Evolutionary conservation across 2,113 vertebrate species (phyloP).

Genomic region (Solenodon paradoxus): DNA sequence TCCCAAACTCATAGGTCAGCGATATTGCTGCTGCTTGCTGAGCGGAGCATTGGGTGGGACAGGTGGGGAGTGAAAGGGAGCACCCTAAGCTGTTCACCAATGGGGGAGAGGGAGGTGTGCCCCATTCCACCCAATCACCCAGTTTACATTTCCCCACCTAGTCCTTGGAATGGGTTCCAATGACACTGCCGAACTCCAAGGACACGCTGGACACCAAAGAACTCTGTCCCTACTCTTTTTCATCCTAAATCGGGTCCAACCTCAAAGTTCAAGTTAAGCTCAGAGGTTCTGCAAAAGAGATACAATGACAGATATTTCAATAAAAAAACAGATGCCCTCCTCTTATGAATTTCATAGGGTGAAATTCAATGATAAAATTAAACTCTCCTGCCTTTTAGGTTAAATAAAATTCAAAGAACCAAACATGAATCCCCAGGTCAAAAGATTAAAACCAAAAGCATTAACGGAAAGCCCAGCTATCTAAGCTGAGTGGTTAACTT

Average conservation of each 20-base stretch:
- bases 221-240: neutral
- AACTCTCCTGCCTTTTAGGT: neutral
- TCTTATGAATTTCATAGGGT: neutral
- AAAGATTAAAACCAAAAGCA: neutral
- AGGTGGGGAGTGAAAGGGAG: neutral
- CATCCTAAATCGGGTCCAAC: neutral
- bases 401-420: slow-evolving; percentile 32
- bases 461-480: neutral
- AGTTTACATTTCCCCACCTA: no score
- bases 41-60: neutral
- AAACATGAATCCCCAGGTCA: neutral
- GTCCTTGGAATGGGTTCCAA: neutral
- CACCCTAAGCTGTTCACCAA: neutral
- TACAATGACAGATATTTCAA: neutral
- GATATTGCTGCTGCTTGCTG: neutral
- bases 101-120: neutral
- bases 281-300: neutral
- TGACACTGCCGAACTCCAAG: neutral
- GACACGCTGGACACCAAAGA: neutral
- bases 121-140: neutral
- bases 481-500: neutral
- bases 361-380: neutral
- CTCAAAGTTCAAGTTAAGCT: neutral
- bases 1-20: neutral
- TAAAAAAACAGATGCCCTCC: neutral